Evolutionary conservation across 2,113 vertebrate genomes (phyloP).

Genomic region (Saguinus midas): DNA sequence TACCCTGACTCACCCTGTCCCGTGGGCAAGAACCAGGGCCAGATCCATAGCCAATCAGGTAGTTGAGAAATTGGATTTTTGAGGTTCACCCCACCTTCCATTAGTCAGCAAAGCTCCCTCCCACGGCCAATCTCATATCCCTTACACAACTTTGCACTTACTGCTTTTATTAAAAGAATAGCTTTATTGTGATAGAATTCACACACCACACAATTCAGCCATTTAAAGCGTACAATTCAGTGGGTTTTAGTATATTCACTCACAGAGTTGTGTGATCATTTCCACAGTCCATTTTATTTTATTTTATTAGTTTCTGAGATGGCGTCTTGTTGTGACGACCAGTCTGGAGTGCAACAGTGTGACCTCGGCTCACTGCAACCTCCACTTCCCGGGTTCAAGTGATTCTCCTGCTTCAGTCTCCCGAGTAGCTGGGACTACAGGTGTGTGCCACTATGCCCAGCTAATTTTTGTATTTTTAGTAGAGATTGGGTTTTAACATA

Average conservation of each 20-base stretch:
- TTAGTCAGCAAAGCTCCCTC: constrained; percentile 26
- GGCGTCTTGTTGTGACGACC: too few species aligned
- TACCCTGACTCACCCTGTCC: background rate
- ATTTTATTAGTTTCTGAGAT: too few species aligned
- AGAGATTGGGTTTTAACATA: too few species aligned
- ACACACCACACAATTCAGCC: background rate
- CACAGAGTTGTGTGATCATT: background rate
- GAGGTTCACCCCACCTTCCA: background rate
- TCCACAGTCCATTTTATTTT: background rate
- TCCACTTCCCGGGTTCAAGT: too few species aligned
- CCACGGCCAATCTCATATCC: background rate
- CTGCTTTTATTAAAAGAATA: background rate
- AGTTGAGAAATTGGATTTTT: background rate
- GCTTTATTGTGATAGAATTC: background rate
- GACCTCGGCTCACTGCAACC: too few species aligned
- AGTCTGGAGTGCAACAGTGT: too few species aligned
- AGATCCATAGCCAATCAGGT: background rate
- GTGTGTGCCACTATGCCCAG: too few species aligned
- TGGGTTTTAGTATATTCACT: background rate
- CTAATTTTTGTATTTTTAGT: too few species aligned
- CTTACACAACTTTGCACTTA: background rate
- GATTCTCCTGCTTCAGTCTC: too few species aligned
- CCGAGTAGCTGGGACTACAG: too few species aligned
- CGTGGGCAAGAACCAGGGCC: background rate
- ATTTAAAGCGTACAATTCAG: background rate